Evolutionary conservation across 1,140 invertebrate genomes (phyloP), one percentile per base, ranked within the genome.

Genomic region (Aphis gossypii): DNA sequence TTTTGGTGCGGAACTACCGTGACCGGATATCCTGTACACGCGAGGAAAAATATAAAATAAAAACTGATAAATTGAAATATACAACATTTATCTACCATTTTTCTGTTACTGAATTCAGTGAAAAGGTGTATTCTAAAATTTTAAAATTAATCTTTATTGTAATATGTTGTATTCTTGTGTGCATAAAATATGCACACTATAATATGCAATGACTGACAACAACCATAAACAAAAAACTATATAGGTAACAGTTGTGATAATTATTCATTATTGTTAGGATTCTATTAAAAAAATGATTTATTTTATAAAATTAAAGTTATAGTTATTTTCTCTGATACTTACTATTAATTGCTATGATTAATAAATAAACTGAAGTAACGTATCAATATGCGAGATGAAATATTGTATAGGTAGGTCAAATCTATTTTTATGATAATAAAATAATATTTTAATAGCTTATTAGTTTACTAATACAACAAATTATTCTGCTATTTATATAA

Each of bases 11-110:
- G 91, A 92, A 83, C 91, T 38, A 54, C 30, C 21, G 91, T 18
- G 91, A n/a, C 76, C 68, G 91, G 76, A 92, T 82, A 92, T 92
- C 91, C 91, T 30, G 91, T 54, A 48, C 68, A 83, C 30, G n/a
- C 46, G 5, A 92, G 68, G 20, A 38, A 92, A 92, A 76, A 92
- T 83, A 76, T 56, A 82, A 92, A 82, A 92, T 48, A 83, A 51
- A 88, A 88, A 51, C n/a, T 88, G n/a, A 48, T 88, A 48, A 35
- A 88, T 54, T 54, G 46, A 87, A 35, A 87, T 87, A 48, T n/a
- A 14, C 35, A 20, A 87, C 7, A 51, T 84, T 25, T 84, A 84
- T 23, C 23, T 23, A 35, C n/a, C 35, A 35, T 38, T 83, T 46
- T 86, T 30, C 14, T 41, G 11, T 86, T 46, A 86, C 25, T 14